Evolutionary conservation across 2,797 vertebrate species (phyloP), one percentile per base, ranked within the genome.

Genomic region (Aulostomus chinensis): DNA sequence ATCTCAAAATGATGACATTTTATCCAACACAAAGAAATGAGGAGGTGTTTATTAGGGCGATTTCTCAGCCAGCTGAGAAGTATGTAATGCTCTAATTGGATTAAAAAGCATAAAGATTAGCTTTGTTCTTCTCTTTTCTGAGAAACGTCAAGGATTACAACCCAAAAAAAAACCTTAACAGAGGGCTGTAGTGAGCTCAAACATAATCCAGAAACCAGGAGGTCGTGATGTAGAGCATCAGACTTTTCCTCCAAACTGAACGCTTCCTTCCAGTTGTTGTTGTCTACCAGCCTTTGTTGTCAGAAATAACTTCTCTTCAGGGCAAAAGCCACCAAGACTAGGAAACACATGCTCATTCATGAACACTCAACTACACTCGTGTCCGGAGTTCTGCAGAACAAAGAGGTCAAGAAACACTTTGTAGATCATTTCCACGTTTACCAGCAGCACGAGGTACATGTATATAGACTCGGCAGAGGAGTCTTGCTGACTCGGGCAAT

Each of bases 211-310:
- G 9, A 25, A 25, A 11, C 6, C 6, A 42, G 7, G 30, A 30
- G 15, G 12, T 34, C 35, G 47, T 22, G 8, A 30, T 34, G 28
- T 38, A 28, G 29, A 49, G 18, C 59, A 68, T 73, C 53, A 57
- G 66, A 32, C 51, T 25, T 2, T 4, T 41, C 53, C 36, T 63
- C 32, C 26, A 57, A 60, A 42, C 55, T 18, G 24, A 74, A 68
- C 58, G 64, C 73, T 87, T 90, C 87, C 86, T 81, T 76, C 35
- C 68, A 59, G 54, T 77, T 84, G 79, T 81, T 88, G 62, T 66
- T 40, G 68, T 62, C 58, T 18, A 15, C 30, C 39, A 31, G 49
- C 5, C 71, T 83, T 85, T 86, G 81, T 82, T 81, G 78, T 77
- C 84, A 78, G 81, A 85, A 88, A 85, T 88, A 85, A 68, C 58